Conservation (phyloP, 2,113 vertebrate species). For the Zapus hudsonius region DNA sequence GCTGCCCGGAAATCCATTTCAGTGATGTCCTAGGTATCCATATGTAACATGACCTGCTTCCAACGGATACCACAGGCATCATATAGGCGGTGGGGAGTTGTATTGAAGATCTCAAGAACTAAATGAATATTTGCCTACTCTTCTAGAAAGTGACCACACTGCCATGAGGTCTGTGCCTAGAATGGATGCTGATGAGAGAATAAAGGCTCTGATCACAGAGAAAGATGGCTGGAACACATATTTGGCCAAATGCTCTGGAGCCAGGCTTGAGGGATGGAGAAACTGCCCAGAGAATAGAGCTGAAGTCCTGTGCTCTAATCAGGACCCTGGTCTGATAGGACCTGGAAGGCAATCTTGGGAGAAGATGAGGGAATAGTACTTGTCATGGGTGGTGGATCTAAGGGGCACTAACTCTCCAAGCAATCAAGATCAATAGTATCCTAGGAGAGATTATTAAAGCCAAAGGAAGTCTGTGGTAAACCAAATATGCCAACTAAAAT, state of each 20-base stretch:
- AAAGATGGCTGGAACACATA: accelerated
- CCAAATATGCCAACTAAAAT: not conserved
- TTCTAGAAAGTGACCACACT: not conserved
- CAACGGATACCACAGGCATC: not conserved
- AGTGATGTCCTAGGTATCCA: no score
- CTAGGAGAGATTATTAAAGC: not conserved
- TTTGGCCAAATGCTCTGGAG: not conserved
- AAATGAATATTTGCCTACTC: not conserved
- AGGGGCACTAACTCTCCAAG: no score
- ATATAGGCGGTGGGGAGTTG: accelerated
- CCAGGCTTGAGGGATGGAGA: no score
- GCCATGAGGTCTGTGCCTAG: not conserved
- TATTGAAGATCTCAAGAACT: not conserved
- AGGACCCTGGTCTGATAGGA: not conserved
- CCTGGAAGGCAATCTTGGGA: not conserved
- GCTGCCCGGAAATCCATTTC: no score
- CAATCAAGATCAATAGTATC: not conserved
- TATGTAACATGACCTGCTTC: no score
- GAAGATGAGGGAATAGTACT: accelerated
- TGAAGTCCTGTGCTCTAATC: no score
- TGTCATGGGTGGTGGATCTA: not conserved
- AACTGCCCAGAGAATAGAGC: not conserved
- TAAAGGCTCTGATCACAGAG: accelerated
- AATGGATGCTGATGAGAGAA: not conserved
- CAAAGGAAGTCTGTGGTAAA: not conserved